These are phyloP conservation scores for Parthenolecanium corni DNA, from an alignment of 2,888 invertebrate genomes.

Conservation along the genomic window DNA sequence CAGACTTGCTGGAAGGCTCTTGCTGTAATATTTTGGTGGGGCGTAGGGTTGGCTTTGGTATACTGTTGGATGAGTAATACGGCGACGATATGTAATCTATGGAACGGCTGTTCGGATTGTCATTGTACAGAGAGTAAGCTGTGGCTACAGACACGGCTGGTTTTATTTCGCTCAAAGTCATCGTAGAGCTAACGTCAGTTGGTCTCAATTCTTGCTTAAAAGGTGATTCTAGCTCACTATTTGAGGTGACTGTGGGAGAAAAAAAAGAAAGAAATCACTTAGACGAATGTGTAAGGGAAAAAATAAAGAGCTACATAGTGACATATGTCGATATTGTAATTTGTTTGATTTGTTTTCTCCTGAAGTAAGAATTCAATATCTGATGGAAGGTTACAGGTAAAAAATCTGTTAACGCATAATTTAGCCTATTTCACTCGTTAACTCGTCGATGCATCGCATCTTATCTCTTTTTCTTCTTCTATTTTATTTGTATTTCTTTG, in stretches of 20 bases:
- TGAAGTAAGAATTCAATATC: too few relatives aligned
- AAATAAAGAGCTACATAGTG: too few relatives aligned
- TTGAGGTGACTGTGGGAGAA: not conserved
- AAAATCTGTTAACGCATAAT: too few relatives aligned
- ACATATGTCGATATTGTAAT: too few relatives aligned
- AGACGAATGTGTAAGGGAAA: too few relatives aligned
- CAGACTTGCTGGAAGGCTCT: constrained; percentile 32
- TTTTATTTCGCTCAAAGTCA: constrained; percentile 18
- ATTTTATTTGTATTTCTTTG: too few relatives aligned
- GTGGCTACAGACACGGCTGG: not conserved
- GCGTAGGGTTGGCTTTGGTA: constrained; percentile 41
- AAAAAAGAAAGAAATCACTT: too few relatives aligned
- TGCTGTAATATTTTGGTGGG: constrained; percentile 43
- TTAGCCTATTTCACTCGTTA: too few relatives aligned
- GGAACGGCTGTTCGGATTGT: constrained; percentile 14
- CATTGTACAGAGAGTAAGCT: constrained; percentile 32
- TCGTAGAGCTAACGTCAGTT: not conserved
- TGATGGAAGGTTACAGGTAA: too few relatives aligned
- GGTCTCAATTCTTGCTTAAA: constrained; percentile 22
- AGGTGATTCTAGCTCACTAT: constrained; percentile 15
- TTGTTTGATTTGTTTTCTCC: too few relatives aligned
- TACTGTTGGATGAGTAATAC: constrained; percentile 32
- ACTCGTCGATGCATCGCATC: too few relatives aligned
- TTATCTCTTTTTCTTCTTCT: too few relatives aligned
- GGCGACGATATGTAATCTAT: constrained; percentile 28